Evolutionary conservation across 2,888 invertebrate genomes (phyloP).

Genomic region (Rhingia rostrata): DNA sequence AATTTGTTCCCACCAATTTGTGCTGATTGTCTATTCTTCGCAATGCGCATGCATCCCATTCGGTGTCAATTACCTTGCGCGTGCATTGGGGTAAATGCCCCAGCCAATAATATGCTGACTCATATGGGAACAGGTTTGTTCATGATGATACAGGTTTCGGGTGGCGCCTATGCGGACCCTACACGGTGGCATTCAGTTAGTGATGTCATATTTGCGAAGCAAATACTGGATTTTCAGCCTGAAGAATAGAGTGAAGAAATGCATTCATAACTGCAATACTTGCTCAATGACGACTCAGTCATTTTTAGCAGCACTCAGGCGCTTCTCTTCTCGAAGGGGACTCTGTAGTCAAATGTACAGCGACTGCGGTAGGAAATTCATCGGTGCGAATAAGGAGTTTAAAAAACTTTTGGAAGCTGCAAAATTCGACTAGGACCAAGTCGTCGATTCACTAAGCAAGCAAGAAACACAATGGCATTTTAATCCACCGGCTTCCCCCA

Average conservation of each 20-base stretch:
- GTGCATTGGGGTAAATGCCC: no score
- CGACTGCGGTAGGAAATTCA: slow-evolving; percentile 78
- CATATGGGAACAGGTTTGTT: no score
- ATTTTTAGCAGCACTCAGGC: slow-evolving; percentile 75
- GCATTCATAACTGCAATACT: no score
- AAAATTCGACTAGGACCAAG: background rate
- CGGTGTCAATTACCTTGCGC: no score
- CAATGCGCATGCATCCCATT: no score
- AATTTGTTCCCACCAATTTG: no score
- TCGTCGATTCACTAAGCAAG: background rate
- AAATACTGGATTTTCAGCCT: slow-evolving; percentile 7
- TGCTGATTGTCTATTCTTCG: no score
- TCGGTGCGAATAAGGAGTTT: slow-evolving; percentile 75
- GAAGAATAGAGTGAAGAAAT: background rate
- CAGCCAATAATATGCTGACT: no score
- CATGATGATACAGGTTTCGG: no score
- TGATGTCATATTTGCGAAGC: background rate
- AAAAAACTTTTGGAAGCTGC: slow-evolving; percentile 4
- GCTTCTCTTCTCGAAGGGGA: slow-evolving; percentile 77
- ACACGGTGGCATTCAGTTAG: slow-evolving; percentile 18
- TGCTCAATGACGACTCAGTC: slow-evolving; percentile 67
- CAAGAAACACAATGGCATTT: slow-evolving; percentile 77
- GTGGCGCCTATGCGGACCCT: slow-evolving; percentile 8
- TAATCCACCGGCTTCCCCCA: slow-evolving; percentile 49
- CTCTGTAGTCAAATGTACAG: slow-evolving; percentile 73